Percentiles rank a stretch among this genome's conserved stretches.
Evolutionary conservation across 2,888 invertebrate species (phyloP).

Genomic region (Podotricha telesiphe): DNA sequence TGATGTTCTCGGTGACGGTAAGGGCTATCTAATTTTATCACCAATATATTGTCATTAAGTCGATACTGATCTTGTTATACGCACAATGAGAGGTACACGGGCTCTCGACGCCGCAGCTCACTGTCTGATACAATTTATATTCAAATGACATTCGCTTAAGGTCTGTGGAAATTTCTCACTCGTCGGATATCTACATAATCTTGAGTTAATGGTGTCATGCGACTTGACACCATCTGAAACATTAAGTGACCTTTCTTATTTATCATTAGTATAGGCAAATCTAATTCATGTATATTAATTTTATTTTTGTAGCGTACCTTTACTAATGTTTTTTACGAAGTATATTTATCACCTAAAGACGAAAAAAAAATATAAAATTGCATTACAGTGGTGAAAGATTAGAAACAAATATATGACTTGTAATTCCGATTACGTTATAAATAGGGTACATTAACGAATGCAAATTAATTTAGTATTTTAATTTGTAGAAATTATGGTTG

Average conservation of each 20-base stretch:
- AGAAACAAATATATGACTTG: no score
- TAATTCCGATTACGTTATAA: no score
- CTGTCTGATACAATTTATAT: conserved; percentile 78
- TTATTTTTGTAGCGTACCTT: background rate
- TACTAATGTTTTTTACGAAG: background rate
- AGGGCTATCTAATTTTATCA: conserved; percentile 83
- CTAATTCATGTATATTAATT: conserved; percentile 32
- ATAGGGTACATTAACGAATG: no score
- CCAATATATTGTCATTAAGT: conserved; percentile 84
- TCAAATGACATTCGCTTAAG: conserved; percentile 80
- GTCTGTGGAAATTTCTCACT: conserved; percentile 78
- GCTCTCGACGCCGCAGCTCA: conserved; percentile 59
- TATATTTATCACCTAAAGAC: no score
- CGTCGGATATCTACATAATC: conserved; percentile 80
- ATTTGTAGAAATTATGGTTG: no score
- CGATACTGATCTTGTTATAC: conserved; percentile 84
- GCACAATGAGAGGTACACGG: conserved; percentile 78
- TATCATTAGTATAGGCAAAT: conserved; percentile 43
- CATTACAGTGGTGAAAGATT: no score
- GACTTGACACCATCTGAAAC: conserved; percentile 44
- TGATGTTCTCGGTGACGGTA: conserved; percentile 78
- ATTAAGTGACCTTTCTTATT: conserved; percentile 28
- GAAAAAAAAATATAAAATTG: no score
- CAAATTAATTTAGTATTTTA: no score
- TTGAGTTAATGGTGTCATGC: conserved; percentile 71